phyloP scores from a whole-genome alignment of 2,797 vertebrate species.

The Etheostoma perlongum region DNA sequence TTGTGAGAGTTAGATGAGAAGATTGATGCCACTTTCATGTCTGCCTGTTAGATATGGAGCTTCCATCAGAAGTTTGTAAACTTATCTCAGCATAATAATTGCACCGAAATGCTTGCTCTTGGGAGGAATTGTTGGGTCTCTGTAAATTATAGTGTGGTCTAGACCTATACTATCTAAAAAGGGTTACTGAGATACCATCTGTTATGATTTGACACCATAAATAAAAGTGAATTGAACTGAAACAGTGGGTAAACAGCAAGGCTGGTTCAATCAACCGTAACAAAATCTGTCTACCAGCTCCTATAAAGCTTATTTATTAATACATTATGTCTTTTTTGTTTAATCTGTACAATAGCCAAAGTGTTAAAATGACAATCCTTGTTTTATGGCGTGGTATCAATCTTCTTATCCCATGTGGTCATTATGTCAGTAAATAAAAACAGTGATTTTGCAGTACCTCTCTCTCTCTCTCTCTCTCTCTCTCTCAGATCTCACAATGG shows the following conservation, averaged over 20 bases:
- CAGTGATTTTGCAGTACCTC: constrained; percentile 57
- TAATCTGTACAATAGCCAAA: not conserved
- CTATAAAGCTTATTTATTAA: not conserved
- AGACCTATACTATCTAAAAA: no score
- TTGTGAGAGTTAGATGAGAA: not conserved
- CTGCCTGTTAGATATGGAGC: not conserved
- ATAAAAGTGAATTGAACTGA: no score
- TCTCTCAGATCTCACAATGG: constrained; percentile 90
- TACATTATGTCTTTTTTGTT: not conserved
- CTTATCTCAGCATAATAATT: not conserved
- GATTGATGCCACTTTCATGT: not conserved
- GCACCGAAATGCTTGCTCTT: no score
- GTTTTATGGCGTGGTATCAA: not conserved
- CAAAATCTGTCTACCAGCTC: not conserved
- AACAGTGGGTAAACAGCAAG: not conserved
- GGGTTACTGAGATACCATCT: no score
- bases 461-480: constrained; percentile 37
- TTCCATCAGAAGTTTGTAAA: not conserved
- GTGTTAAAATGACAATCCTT: not conserved
- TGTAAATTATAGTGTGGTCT: no score
- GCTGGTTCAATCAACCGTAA: not conserved
- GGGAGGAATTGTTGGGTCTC: no score
- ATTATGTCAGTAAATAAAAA: constrained; percentile 14
- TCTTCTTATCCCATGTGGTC: not conserved
- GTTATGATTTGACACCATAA: no score